A percentile compares a stretch with the other conserved stretches of the same genome.
phyloP scores from a whole-genome alignment of 2,113 vertebrate species.

The Anoura caudifer region DNA sequence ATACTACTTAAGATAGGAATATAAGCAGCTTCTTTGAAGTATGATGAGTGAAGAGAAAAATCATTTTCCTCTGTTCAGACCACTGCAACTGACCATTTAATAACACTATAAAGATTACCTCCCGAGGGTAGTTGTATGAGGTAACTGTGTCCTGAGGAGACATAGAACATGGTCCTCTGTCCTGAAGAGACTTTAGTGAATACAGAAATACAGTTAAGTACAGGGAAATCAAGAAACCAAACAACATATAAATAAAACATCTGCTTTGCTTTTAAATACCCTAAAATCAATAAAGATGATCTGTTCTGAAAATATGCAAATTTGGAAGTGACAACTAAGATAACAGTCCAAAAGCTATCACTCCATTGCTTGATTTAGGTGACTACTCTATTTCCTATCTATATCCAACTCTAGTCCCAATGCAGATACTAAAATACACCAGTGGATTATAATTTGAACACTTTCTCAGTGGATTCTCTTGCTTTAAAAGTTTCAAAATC shows the following conservation, averaged over 20 bases:
- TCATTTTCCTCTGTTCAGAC: not conserved
- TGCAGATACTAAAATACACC: not conserved
- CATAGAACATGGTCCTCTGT: constrained; percentile 78
- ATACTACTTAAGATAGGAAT: constrained; percentile 12
- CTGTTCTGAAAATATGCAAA: not conserved
- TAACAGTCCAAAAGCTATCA: not conserved
- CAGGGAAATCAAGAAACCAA: constrained; percentile 3
- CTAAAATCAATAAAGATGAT: not conserved
- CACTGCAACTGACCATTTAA: not conserved
- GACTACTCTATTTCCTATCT: not conserved
- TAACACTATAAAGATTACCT: constrained; percentile 79
- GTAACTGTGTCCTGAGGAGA: constrained; percentile 83
- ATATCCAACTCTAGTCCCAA: not conserved
- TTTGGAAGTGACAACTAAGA: not conserved
- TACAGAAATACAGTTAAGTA: constrained; percentile 50
- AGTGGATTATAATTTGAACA: not conserved
- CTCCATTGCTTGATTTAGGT: not conserved
- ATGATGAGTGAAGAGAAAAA: not conserved
- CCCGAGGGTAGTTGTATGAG: constrained; percentile 87
- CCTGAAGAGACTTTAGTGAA: constrained; percentile 86
- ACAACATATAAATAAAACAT: not conserved
- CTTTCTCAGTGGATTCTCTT: not conserved
- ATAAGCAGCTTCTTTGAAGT: constrained; percentile 26
- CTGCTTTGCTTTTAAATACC: not conserved
- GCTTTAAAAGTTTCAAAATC: not conserved